Evolutionary conservation across 2,888 invertebrate genomes (phyloP).

Genomic region (Teinopalpus imperialis): DNA sequence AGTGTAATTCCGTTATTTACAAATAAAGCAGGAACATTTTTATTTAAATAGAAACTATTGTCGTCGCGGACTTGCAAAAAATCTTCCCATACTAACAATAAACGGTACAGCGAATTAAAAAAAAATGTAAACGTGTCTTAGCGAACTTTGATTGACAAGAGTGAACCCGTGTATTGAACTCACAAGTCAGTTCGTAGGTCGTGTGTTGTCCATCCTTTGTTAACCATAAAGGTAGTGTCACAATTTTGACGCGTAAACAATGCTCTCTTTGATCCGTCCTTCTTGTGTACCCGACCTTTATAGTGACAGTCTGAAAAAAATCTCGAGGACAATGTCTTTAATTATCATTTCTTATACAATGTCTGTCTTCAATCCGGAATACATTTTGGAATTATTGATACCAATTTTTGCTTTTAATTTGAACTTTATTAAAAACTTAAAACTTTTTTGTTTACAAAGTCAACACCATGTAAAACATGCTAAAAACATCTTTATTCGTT

Average conservation of each 20-base stretch:
- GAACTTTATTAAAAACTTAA: no score
- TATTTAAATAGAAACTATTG: neutral
- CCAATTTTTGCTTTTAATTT: no score
- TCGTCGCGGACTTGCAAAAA: neutral
- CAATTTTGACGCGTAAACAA: slow-evolving; percentile 20
- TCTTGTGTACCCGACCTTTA: slow-evolving; percentile 8
- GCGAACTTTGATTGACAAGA: slow-evolving; percentile 23
- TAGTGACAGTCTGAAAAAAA: slow-evolving; percentile 8
- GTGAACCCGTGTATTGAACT: slow-evolving; percentile 12
- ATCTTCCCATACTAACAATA: slow-evolving; percentile 21
- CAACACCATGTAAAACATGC: no score
- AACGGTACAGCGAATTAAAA: slow-evolving; percentile 8
- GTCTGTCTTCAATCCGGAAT: no score
- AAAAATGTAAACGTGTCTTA: slow-evolving; percentile 21
- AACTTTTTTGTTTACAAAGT: no score
- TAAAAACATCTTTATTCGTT: no score
- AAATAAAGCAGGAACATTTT: no score
- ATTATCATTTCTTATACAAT: slow-evolving; percentile 17
- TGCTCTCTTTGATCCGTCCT: slow-evolving; percentile 1
- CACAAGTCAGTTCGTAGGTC: slow-evolving; percentile 37
- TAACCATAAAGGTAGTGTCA: slow-evolving; percentile 15
- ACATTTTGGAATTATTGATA: no score
- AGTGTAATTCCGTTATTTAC: no score
- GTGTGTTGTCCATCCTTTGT: slow-evolving; percentile 16
- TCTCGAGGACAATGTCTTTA: slow-evolving; percentile 12